Conservation (phyloP, 2,113 vertebrate genomes). For the Psilopsiagon aurifrons region DNA sequence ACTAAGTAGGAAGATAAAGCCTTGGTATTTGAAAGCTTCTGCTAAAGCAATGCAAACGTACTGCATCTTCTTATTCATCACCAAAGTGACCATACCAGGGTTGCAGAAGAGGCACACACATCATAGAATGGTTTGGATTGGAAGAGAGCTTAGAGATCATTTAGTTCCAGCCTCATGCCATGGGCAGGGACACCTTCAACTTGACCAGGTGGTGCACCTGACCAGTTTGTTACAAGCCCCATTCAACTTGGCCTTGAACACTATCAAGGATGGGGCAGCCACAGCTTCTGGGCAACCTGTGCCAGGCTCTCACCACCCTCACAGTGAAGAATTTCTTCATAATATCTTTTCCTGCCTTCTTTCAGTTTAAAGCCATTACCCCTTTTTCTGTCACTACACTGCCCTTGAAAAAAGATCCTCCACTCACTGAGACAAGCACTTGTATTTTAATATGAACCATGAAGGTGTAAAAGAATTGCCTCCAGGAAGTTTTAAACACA, state of each 20-base stretch:
- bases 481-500: not conserved
- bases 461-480: rapidly evolving
- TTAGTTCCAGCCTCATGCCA: not conserved
- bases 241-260: not conserved
- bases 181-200: not conserved
- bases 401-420: not conserved
- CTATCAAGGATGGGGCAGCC: not conserved
- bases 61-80: not conserved
- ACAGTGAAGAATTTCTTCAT: not conserved
- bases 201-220: not conserved
- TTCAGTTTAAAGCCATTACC: not conserved
- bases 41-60: not conserved
- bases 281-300: not conserved
- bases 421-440: too few relatives aligned
- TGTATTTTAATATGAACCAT: not conserved
- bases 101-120: not conserved
- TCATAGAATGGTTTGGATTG: not conserved
- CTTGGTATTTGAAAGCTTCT: not conserved
- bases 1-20: not conserved
- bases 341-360: not conserved
- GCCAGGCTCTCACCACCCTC: not conserved
- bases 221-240: not conserved
- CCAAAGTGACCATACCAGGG: not conserved
- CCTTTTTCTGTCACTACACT: not conserved
- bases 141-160: not conserved